Percentiles rank a stretch among this genome's conserved stretches.
phyloP scores from a whole-genome alignment of 2,888 invertebrate genomes.

The Stictocephala bisonia region DNA sequence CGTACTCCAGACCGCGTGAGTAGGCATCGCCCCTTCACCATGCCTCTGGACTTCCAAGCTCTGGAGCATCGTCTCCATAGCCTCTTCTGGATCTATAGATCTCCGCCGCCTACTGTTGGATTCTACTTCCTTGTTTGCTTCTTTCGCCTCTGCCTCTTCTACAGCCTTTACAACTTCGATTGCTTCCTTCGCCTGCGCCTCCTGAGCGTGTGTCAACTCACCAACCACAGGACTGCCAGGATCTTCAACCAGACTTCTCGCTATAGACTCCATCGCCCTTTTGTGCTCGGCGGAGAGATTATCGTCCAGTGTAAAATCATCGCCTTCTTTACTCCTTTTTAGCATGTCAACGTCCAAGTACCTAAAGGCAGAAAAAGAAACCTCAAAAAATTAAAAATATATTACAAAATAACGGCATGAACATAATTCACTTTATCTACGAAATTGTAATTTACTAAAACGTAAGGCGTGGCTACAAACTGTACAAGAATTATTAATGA shows the following conservation, averaged over 20 bases:
- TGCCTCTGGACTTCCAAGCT: constrained; percentile 59
- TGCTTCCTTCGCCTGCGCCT: constrained; percentile 1
- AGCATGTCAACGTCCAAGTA: constrained; percentile 75
- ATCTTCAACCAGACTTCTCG: neutral
- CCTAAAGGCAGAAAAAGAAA: too few species aligned
- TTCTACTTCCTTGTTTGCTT: neutral
- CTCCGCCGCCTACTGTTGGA: neutral
- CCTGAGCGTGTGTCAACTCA: neutral
- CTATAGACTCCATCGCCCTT: constrained; percentile 65
- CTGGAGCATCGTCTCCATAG: constrained; percentile 60
- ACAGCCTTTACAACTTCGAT: constrained; percentile 7
- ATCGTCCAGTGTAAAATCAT: constrained; percentile 44
- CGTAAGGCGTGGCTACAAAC: too few species aligned
- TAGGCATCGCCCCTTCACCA: constrained; percentile 62
- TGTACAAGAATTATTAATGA: too few species aligned
- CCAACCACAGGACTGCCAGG: neutral
- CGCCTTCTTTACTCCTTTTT: constrained; percentile 66
- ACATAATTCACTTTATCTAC: too few species aligned
- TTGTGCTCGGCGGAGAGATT: constrained; percentile 66
- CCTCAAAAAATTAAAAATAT: too few species aligned
- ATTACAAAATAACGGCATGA: too few species aligned
- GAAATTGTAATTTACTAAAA: too few species aligned
- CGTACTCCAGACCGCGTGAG: constrained; percentile 74
- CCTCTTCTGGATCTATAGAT: constrained; percentile 59
- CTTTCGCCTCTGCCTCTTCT: neutral